Evolutionary conservation across 2,888 invertebrate genomes (phyloP), one percentile per base, ranked within the genome.

Genomic region (Ariolimax columbianus): DNA sequence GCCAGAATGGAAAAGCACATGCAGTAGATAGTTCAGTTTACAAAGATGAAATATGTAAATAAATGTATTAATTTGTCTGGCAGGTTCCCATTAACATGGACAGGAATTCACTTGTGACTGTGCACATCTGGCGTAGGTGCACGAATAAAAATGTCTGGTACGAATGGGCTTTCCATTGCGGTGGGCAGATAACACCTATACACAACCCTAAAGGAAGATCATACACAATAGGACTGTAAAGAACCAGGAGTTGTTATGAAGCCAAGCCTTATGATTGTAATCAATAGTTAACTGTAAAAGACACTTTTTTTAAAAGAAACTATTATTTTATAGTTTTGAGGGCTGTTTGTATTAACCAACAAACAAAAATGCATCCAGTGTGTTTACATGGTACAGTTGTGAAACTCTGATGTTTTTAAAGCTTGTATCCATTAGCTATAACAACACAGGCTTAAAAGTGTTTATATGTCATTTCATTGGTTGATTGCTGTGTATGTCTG

Each of bases 101-200:
- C 83, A 95, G 95, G 84, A 97, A 96, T 0, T 96, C 97, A 85
- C 95, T 94, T 77, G 95, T 99, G 51, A 96, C 96, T 86, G 96
- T 98, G 1, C 96, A 97, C 88, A 97, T 98, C 92, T 98, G 98
- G 98, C 95, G 99, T 51, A 96, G 96, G 88, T 96, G 96, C 82
- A 96, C 96, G 87, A 93, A 96, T 4, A 96, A 97, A 88, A 96
- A 97, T 93, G 98, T 99, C 19, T 99, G 99, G 99, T 99, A 99
- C 92, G 98, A 99, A 94, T 99, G 98, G 98, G 96, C 96, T 90
- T 95, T 97, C 30, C 95, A 95, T 14, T 68, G 85, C 59, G 95
- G 95, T 86, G 97, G 97, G 0, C 90, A 95, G 26, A 94, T 95
- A 26, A 93, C 95, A 26, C 93, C 95, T 3, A 95, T 97, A 85